A percentile compares a stretch with the other conserved stretches of the same genome.
Evolutionary conservation across 2,113 vertebrate genomes (phyloP).

Genomic region (Gasterosteus aculeatus): DNA sequence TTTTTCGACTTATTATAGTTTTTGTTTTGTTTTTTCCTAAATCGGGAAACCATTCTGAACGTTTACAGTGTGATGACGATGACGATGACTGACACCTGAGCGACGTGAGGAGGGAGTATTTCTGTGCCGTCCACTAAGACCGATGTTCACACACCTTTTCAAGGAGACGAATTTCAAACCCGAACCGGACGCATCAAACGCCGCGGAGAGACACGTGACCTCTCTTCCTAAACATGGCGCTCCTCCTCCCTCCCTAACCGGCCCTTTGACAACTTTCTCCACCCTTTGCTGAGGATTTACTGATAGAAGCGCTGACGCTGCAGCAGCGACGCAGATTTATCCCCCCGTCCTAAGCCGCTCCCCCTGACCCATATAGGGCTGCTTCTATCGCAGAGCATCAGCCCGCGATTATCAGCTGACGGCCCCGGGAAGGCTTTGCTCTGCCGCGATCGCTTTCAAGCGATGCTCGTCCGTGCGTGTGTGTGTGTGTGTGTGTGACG

Average conservation of each 20-base stretch:
- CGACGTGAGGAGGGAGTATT: conserved; percentile 39
- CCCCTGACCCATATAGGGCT: conserved; percentile 71
- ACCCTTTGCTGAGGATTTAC: conserved; percentile 18
- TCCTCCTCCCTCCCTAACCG: background rate
- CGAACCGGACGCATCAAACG: conserved; percentile 3
- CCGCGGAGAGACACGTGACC: background rate
- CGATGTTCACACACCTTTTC: background rate
- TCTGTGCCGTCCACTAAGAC: conserved; percentile 29
- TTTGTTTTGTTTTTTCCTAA: too few species aligned
- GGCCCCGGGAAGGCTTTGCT: conserved; percentile 29
- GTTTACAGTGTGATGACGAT: background rate
- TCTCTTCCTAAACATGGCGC: background rate
- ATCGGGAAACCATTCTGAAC: background rate
- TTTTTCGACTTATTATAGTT: too few species aligned
- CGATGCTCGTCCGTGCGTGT: background rate
- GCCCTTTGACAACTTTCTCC: background rate
- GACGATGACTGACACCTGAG: background rate
- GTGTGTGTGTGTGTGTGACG: background rate
- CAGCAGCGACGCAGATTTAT: conserved; percentile 47
- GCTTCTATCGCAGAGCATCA: conserved; percentile 56
- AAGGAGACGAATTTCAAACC: conserved; percentile 22
- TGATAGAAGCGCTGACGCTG: conserved; percentile 40
- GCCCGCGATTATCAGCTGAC: conserved; percentile 65
- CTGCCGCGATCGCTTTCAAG: background rate
- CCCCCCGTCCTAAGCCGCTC: conserved; percentile 60